Evolutionary conservation across 2,797 vertebrate genomes (phyloP), one percentile per base, ranked within the genome.

Genomic region (Acestrorhynchus altus): DNA sequence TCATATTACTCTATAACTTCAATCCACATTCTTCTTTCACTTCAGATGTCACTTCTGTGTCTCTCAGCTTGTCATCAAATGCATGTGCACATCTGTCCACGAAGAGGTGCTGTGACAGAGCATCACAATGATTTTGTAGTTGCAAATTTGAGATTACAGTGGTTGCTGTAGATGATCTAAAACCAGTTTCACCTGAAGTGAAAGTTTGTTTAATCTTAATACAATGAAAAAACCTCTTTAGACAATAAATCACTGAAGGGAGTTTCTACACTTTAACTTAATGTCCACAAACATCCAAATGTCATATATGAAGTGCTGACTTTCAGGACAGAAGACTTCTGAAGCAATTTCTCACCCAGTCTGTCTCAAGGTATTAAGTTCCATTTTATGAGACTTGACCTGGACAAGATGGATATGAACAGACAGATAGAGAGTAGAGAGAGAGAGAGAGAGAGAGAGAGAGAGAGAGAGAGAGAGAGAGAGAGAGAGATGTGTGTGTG

Each of bases 321-420:
- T 46, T 49, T 1, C 13, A 59, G 12, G 15, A 13, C 26, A 31
- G 7, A 1, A 16, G 26, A 26, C n/a, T 44, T 22, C 46, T 66
- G 63, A 66, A 66, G 64, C 42, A 26, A 10, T 66, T 66, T 66
- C 42, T 66, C 47, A 66, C 22, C 64, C 18, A 18, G 42, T 26
- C 20, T 28, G 12, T 47, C 22, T 22, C 20, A 20, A 28, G 42
- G 6, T 22, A 16, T 65, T 44, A 15, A 6, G 3, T 31, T 18
- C 24, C 15, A 31, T 49, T 31, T 69, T 49, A 20, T 49, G 24
- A 31, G 26, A 16, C 8, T 35, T 52, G 47, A n/a, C 18, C 47
- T 31, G 18, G 18, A 35, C 28, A n/a, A n/a, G n/a, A n/a, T n/a
- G n/a, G n/a, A n/a, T 7, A 22, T 59, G 20, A 57, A 26, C 8